Base-by-base conservation (phyloP, 2,888 invertebrate species). In the Xylocampa areola region DNA sequence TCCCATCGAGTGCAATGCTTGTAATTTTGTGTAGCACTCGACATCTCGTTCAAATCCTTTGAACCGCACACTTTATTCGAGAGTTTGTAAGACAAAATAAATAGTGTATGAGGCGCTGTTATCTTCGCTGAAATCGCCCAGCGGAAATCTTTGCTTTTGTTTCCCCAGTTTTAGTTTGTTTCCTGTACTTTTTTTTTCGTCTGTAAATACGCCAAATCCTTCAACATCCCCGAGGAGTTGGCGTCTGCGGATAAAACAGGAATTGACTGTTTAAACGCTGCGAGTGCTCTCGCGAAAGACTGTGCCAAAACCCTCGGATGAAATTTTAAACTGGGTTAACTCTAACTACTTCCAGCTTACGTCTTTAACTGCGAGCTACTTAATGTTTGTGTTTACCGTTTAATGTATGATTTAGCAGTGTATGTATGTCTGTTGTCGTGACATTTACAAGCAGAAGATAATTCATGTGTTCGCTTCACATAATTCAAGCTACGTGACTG, bases 241-340 rank as follows among this genome's bases (percentile, higher is more conserved):
- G 49, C 30, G 74, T 77, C 69, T 72, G 74, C 75, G 84, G 82
- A 75, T 84, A 85, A 86, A 88, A 85, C 80, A 85, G 77, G 78
- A 80, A 82, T 80, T 81, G 84, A 86, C 85, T 88, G 73, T 82
- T 89, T 89, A 87, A 88, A 89, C 80, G 80, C 81, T 67, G 77
- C 71, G 75, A 87, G 80, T 74, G 79, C 81, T 81, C 73, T 80
- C 77, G 73, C 71, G 77, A 79, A 84, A 84, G 78, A 84, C 78
- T 81, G 73, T 80, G 79, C 83, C 80, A 84, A 86, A 82, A 84
- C 77, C 65, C 64, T 68, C 73, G 70, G 80, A 84, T 86, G 79
- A 87, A 86, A 86, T 81, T 86, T 85, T 86, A 82, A 89, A 87
- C 80, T 80, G 67, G 67, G 80, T 82, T 85, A 84, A 81, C 54